Percentiles rank a stretch among this genome's conserved stretches.
phyloP scores from a whole-genome alignment of 1,140 invertebrate species.

The Atopsyche davidsoni region DNA sequence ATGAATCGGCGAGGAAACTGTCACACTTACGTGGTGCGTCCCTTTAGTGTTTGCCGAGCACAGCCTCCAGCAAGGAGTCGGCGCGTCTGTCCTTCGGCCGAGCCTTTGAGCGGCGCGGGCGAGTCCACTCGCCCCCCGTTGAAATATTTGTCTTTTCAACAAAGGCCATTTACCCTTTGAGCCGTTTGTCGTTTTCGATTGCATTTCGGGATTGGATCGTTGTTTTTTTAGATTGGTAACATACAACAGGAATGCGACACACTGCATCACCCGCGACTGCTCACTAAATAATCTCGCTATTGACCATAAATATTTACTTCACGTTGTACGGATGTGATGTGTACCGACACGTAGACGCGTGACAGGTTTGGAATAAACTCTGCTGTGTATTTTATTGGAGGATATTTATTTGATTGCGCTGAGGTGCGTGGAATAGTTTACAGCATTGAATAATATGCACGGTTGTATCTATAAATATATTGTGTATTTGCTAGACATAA shows the following conservation, averaged over 20 bases:
- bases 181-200: slow-evolving; percentile 28
- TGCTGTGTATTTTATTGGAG: not conserved
- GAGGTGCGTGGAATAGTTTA: not conserved
- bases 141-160: slow-evolving; percentile 30
- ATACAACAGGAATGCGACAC: slow-evolving; percentile 12
- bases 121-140: slow-evolving; percentile 10
- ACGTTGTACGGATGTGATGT: slow-evolving; percentile 2
- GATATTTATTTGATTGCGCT: not conserved
- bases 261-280: slow-evolving; percentile 9
- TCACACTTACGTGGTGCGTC: not conserved
- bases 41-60: slow-evolving; percentile 21
- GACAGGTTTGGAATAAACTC: not conserved
- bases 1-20: slow-evolving; percentile 6
- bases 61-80: not conserved
- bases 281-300: slow-evolving; percentile 7
- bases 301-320: slow-evolving; percentile 5
- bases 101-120: slow-evolving; percentile 16
- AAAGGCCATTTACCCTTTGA: slow-evolving; percentile 30
- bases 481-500: no score
- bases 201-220: slow-evolving; percentile 28
- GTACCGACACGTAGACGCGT: not conserved
- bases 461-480: no score
- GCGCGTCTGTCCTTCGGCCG: no score
- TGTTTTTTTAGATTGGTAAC: slow-evolving; percentile 18
- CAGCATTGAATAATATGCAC: not conserved